Conservation (phyloP, 1,140 invertebrate genomes). For the Trinorchestia longiramus region DNA sequence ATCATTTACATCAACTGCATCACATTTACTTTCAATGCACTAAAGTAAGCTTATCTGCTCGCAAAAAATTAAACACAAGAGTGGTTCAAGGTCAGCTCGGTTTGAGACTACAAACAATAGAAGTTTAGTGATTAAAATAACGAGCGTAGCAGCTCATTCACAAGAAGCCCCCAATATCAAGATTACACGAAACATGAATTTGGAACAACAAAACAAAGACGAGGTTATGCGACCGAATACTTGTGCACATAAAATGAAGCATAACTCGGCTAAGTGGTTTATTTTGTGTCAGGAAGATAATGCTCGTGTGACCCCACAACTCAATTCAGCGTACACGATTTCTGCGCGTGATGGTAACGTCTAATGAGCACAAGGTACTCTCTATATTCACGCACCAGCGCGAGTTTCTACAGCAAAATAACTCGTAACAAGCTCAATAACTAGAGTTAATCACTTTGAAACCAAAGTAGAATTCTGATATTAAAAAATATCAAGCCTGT, state of each 20-base stretch:
- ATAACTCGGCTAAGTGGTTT: not conserved
- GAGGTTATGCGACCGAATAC: not conserved
- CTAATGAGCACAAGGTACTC: not conserved
- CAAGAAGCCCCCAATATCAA: not conserved
- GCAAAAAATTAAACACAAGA: too few relatives aligned
- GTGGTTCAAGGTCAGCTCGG: too few relatives aligned
- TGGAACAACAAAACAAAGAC: not conserved
- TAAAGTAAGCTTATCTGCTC: too few relatives aligned
- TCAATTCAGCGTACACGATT: not conserved
- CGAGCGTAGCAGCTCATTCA: not conserved
- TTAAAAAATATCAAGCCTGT: not conserved
- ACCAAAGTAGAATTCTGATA: not conserved
- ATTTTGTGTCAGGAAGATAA: not conserved
- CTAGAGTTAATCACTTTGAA: not conserved
- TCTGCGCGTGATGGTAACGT: not conserved
- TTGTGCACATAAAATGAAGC: not conserved
- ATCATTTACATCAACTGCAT: too few relatives aligned
- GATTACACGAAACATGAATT: not conserved
- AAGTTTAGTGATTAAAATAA: not conserved
- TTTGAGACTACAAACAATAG: too few relatives aligned
- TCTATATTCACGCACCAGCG: not conserved
- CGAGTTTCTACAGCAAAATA: not conserved
- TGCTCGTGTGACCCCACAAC: not conserved
- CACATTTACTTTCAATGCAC: too few relatives aligned
- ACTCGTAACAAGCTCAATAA: not conserved